Evolutionary conservation across 92 coral and sea anemone genomes (phyloP), one percentile per base, ranked within the genome.

Genomic region (Parazoanthus darwini): DNA sequence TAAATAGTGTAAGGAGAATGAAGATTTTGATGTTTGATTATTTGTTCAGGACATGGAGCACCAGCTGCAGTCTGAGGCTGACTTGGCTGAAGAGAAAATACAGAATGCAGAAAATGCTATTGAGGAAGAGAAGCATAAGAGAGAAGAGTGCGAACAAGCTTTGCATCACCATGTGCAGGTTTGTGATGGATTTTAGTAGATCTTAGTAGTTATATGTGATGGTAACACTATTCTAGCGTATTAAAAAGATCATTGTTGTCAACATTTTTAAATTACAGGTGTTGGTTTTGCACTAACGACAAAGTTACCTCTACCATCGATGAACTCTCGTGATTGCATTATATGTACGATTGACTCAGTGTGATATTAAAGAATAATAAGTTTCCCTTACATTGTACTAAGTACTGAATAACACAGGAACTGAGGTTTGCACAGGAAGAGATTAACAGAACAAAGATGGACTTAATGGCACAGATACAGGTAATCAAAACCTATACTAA

Each of bases 131-230:
- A 94, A 91, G 79, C 92, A 89, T 54, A 89, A 91, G 86, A 91
- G 86, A 79, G 99, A 97, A 38, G 98, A 94, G 38, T 96, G 97
- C 36, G 98, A 97, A 82, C 97, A 97, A 26, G 96, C 94, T 80
- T 88, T 94, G 13, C 93, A 92, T 13, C 94, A 92, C 51, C 98
- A 95, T 77, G 82, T 90, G 68, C 93, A 94, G 95, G 98, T 90
- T 50, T 80, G 8, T 25, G 35, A n/a, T 68, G 59, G 35, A 44
- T 74, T 83, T 8, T 18, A 54, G 0, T 54, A 54, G 59, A 54
- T 14, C 33, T 29, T 29, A 29, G 33, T 29, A 51, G 42, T 1
- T 51, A 3, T 11, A 13, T 51, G 8, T 46, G 50, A 46, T 46
- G 50, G 7, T 8, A 39, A 39, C 42, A 2, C 42, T 39, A 39